Evolutionary conservation across 2,888 invertebrate genomes (phyloP).

Genomic region (Tinea trinotella): DNA sequence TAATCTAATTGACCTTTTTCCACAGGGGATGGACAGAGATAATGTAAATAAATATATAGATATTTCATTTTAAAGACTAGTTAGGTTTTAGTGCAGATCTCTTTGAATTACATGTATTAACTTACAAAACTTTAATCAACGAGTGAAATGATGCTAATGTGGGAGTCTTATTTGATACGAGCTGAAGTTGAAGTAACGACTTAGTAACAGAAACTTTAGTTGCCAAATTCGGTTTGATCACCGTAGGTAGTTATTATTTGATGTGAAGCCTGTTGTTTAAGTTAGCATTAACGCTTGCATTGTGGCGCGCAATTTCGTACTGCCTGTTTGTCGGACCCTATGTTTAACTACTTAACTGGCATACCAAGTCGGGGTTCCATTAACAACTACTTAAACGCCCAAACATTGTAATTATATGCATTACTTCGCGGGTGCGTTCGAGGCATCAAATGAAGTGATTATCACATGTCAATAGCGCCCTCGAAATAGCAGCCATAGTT

Average conservation of each 20-base stretch:
- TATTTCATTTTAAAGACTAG: too few relatives aligned
- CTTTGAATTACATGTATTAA: too few relatives aligned
- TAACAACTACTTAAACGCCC: slow-evolving; percentile 28
- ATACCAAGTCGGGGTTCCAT: slow-evolving; percentile 21
- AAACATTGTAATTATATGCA: slow-evolving; percentile 48
- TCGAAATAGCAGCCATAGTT: slow-evolving; percentile 40
- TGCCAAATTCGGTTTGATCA: neutral
- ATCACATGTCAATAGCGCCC: slow-evolving; percentile 51
- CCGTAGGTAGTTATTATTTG: neutral
- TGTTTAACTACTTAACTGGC: slow-evolving; percentile 17
- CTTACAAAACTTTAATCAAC: neutral
- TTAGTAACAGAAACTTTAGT: neutral
- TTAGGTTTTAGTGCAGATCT: neutral
- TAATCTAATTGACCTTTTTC: too few relatives aligned
- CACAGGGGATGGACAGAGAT: too few relatives aligned
- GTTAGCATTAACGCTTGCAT: slow-evolving; percentile 9
- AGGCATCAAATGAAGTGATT: slow-evolving; percentile 40
- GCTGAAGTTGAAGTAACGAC: neutral
- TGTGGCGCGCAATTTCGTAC: neutral
- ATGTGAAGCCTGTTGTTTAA: neutral
- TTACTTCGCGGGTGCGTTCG: slow-evolving; percentile 38
- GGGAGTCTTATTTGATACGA: neutral
- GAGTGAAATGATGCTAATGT: too few relatives aligned
- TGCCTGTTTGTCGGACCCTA: neutral
- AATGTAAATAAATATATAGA: too few relatives aligned